Evolutionary conservation across 2,113 vertebrate species (phyloP).

Genomic region (Cisticola juncidis): DNA sequence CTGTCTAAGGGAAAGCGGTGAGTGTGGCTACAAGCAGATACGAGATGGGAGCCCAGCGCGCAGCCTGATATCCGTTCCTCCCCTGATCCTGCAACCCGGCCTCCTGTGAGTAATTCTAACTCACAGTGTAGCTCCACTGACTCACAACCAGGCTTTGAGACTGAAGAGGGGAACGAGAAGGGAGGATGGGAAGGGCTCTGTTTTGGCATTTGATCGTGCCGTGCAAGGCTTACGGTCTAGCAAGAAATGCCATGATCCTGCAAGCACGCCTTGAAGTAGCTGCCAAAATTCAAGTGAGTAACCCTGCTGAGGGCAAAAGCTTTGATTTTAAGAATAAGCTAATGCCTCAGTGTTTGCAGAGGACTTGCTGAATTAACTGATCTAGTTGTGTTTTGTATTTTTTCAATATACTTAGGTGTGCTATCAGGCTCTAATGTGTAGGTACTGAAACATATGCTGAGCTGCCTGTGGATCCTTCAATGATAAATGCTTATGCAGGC

Average conservation of each 20-base stretch:
- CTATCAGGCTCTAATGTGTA: neutral
- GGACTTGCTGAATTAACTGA: neutral
- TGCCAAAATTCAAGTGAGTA: constrained; percentile 48
- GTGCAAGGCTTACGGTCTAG: neutral
- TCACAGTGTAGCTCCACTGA: constrained; percentile 52
- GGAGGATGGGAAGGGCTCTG: constrained; percentile 20
- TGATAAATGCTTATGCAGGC: neutral
- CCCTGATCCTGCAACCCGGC: constrained; percentile 50
- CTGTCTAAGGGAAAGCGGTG: constrained; percentile 51
- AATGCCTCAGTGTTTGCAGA: neutral
- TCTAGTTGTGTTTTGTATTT: neutral
- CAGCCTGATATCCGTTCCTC: constrained; percentile 51
- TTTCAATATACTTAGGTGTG: neutral
- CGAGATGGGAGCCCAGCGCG: constrained; percentile 19
- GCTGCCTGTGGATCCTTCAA: neutral
- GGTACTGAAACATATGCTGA: neutral
- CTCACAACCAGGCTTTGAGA: constrained; percentile 42
- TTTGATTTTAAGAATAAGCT: neutral
- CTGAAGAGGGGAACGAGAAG: constrained; percentile 10
- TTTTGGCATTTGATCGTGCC: constrained; percentile 14
- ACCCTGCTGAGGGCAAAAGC: neutral
- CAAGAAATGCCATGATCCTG: constrained; percentile 33
- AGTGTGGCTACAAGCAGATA: constrained; percentile 30
- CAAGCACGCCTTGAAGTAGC: neutral
- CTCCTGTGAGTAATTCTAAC: constrained; percentile 58